Conservation (phyloP, 2,113 vertebrate species). For the Cololabis saira region DNA sequence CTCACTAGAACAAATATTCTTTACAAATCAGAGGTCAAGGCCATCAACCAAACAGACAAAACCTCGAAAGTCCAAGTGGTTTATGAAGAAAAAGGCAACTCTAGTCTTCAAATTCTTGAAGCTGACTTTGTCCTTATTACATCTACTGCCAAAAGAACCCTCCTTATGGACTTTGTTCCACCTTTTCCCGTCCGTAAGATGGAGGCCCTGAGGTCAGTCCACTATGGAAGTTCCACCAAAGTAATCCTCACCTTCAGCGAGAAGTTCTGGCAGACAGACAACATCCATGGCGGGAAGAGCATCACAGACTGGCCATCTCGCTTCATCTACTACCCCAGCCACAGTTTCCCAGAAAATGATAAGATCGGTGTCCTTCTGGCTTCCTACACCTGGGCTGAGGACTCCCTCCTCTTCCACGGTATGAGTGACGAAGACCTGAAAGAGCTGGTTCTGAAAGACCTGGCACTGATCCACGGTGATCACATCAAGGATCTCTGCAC, state of each 20-base stretch:
- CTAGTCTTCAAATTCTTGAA: accelerated
- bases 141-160: slow-evolving; percentile 75
- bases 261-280: slow-evolving; percentile 81
- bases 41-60: neutral
- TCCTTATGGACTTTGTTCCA: slow-evolving; percentile 75
- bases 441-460: slow-evolving; percentile 69
- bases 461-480: slow-evolving; percentile 73
- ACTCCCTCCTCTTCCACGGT: slow-evolving; percentile 73
- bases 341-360: slow-evolving; percentile 45
- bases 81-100: neutral
- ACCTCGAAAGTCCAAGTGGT: neutral
- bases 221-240: slow-evolving; percentile 80
- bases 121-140: slow-evolving; percentile 76
- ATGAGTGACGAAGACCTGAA: slow-evolving; percentile 47
- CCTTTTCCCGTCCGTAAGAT: slow-evolving; percentile 63
- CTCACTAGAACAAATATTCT: slow-evolving; percentile 38
- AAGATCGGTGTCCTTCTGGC: slow-evolving; percentile 71
- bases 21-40: slow-evolving; percentile 49
- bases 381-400: slow-evolving; percentile 80
- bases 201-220: slow-evolving; percentile 74
- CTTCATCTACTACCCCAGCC: slow-evolving; percentile 84
- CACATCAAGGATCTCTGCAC: slow-evolving; percentile 49
- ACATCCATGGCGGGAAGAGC: slow-evolving; percentile 63
- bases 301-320: slow-evolving; percentile 78
- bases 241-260: slow-evolving; percentile 75